A percentile compares a stretch with the other conserved stretches of the same genome.
Conservation (phyloP, 2,888 invertebrate genomes). For the Troilus luridus region DNA sequence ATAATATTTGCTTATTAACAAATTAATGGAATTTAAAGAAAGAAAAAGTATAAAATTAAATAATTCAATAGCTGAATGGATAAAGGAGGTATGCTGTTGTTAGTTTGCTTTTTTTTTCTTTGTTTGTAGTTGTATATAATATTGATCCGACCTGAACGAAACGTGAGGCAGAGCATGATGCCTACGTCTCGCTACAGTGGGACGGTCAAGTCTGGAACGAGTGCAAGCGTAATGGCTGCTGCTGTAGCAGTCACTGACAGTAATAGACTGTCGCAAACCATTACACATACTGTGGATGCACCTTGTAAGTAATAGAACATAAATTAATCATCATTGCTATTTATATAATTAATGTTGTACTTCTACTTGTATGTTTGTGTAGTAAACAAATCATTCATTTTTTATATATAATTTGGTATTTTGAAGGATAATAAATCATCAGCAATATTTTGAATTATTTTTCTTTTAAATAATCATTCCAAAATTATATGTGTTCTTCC, state of each 20-base stretch:
- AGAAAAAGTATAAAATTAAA: neutral
- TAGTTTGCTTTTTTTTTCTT: neutral
- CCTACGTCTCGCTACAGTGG: constrained; percentile 64
- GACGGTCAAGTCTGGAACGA: constrained; percentile 65
- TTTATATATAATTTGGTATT: no score
- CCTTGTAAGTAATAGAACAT: constrained; percentile 53
- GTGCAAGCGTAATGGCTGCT: constrained; percentile 65
- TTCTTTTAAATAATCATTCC: no score
- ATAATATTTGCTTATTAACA: neutral
- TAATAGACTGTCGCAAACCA: constrained; percentile 60
- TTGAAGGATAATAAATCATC: no score
- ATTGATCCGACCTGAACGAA: constrained; percentile 72
- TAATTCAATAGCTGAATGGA: neutral
- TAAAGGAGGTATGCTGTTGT: no score
- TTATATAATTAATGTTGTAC: neutral
- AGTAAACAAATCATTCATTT: neutral
- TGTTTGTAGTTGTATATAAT: constrained; percentile 73
- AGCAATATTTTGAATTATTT: no score
- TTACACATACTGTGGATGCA: constrained; percentile 59
- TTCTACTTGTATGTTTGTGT: neutral
- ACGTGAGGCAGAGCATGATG: constrained; percentile 71
- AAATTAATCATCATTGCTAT: neutral
- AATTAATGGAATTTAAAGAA: neutral
- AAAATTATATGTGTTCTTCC: no score
- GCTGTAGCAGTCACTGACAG: constrained; percentile 64